Evolutionary conservation across 2,113 vertebrate species (phyloP).

Genomic region (Archilochus colubris): DNA sequence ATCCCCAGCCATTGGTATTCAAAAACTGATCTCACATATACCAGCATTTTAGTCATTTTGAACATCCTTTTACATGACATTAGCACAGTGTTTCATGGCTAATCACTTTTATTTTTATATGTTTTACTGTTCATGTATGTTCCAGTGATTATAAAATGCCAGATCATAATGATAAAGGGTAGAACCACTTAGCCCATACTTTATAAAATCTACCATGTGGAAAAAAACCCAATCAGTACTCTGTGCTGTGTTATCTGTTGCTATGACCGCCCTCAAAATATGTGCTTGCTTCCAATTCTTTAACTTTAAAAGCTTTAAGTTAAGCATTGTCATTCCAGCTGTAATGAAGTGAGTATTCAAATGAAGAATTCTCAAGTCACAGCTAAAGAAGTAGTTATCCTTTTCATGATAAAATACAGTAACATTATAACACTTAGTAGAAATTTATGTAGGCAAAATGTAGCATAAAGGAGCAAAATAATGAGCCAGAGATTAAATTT

Average conservation of each 20-base stretch:
- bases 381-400: constrained; percentile 7
- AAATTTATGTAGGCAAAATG: constrained; percentile 13
- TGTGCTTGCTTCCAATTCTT: constrained; percentile 67
- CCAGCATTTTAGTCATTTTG: constrained; percentile 14
- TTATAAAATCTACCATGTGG: constrained; percentile 54
- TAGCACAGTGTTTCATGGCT: constrained; percentile 52
- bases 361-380: constrained; percentile 71
- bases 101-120: constrained; percentile 58
- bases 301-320: constrained; percentile 54
- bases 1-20: constrained; percentile 30
- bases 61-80: constrained; percentile 27
- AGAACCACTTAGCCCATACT: constrained; percentile 65
- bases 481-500: background rate
- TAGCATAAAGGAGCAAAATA: background rate
- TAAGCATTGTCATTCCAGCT: constrained; percentile 58
- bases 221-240: constrained; percentile 6
- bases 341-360: constrained; percentile 54
- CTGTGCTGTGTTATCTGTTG: constrained; percentile 54
- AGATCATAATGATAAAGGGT: constrained; percentile 56
- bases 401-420: constrained; percentile 21
- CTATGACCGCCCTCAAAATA: constrained; percentile 55
- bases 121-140: constrained; percentile 56
- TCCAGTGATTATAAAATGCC: constrained; percentile 61
- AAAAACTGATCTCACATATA: constrained; percentile 31
- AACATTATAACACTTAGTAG: background rate